Conservation (phyloP, 2,888 invertebrate genomes). For the Pseudanteris insignis region DNA sequence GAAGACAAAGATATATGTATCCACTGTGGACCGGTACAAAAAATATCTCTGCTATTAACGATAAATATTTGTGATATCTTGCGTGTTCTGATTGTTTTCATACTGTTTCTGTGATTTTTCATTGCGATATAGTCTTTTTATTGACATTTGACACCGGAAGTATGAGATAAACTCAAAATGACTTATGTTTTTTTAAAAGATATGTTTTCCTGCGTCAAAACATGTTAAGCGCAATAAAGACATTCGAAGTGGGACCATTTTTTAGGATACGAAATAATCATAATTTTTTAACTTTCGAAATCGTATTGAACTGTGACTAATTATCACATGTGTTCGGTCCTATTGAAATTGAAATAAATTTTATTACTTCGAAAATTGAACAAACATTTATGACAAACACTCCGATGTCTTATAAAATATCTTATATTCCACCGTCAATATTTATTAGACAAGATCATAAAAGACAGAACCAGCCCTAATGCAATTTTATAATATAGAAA, state of each 20-base stretch:
- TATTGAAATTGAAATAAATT: no score
- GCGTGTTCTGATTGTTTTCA: constrained; percentile 13
- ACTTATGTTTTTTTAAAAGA: constrained; percentile 26
- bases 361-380: no score
- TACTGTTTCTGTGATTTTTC: constrained; percentile 9
- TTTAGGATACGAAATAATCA: constrained; percentile 18
- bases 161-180: constrained; percentile 22
- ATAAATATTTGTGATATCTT: constrained; percentile 25
- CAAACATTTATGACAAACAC: no score
- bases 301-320: constrained; percentile 17
- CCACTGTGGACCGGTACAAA: no score
- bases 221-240: constrained; percentile 27
- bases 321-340: no score
- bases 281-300: constrained; percentile 18
- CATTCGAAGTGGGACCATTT: constrained; percentile 17
- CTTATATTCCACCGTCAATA: no score
- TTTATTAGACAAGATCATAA: no score
- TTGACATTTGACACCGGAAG: constrained; percentile 32
- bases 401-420: no score
- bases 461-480: no score
- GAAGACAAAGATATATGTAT: no score
- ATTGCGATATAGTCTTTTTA: constrained; percentile 16
- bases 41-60: constrained; percentile 4
- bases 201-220: constrained; percentile 18
- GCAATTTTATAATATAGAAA: no score